Base-by-base conservation (phyloP, 1,140 invertebrate genomes). In the Metopolophium dirhodum region DNA sequence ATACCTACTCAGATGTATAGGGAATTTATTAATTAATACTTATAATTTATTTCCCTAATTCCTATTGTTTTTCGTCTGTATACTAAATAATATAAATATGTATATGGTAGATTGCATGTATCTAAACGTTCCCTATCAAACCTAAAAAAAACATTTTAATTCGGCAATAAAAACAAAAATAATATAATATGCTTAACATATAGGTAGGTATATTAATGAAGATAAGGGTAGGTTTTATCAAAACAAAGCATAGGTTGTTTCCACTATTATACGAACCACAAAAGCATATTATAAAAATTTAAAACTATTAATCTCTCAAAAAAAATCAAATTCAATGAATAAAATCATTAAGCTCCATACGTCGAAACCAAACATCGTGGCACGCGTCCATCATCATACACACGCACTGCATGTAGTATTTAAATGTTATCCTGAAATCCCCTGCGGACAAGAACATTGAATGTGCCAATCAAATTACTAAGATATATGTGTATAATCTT, bases 401-500 rank as follows among this genome's bases (percentile, higher is more conserved):
- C 87, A 89, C n/a, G 9, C 49, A 37, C 14, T 89, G 9, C 22
- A 54, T 89, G 23, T 54, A 88, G 30, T 89, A 89, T 89, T 89
- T 51, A 89, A 89, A 89, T 54, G n/a, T 9, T 88, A 88, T 49
- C 86, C 47, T n/a, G 30, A 54, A 54, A 89, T 57, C 49, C 88
- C 51, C 49, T 14, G 7, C 3, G 35, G 49, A 89, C 22, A 89
- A 57, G 22, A 47, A 89, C 47, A 89, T 51, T 54, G 88, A 26
- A 89, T 41, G 35, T 89, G 88, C 51, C 88, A 89, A 89, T 89
- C 88, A 89, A 89, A 54, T 57, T 89, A 77, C 22, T 3, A 89
- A 89, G 88, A 89, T 89, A 88, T 54, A 37, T 54, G 3, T 37
- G 9, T 51, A 54, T 54, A 89, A 37, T 37, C 30, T 49, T 87